These are phyloP conservation scores for Gambusia affinis DNA, from an alignment of 2,113 vertebrate species.

Conservation along the genomic window DNA sequence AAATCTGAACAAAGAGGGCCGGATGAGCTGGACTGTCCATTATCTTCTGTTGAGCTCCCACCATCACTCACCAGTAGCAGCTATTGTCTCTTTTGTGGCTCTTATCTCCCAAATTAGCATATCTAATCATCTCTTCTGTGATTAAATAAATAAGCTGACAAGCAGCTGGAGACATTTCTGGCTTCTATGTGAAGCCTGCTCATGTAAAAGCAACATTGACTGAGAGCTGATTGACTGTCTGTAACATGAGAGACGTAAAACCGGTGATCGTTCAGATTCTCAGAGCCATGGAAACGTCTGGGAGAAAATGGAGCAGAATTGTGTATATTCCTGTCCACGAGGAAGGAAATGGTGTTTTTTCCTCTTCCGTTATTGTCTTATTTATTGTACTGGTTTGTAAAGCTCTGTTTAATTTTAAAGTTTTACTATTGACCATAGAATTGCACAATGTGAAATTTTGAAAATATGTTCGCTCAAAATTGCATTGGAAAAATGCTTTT, in stretches of 20 bases:
- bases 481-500: too few relatives aligned
- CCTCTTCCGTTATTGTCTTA: neutral
- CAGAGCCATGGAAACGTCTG: neutral
- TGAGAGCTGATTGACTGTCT: neutral
- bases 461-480: too few relatives aligned
- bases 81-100: conserved; percentile 17
- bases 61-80: conserved; percentile 2
- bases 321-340: neutral
- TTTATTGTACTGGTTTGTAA: neutral
- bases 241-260: neutral
- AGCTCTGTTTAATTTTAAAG: neutral
- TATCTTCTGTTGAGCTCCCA: conserved; percentile 32
- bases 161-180: conserved; percentile 12
- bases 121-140: conserved; percentile 4
- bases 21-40: conserved; percentile 16
- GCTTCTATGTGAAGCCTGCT: neutral
- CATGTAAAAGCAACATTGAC: neutral
- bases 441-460: too few relatives aligned
- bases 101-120: conserved; percentile 14
- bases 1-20: conserved; percentile 24
- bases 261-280: neutral
- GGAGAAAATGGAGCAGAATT: neutral
- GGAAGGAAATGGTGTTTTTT: neutral
- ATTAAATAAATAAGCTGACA: neutral
- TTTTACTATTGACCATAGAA: too few relatives aligned